phyloP scores from a whole-genome alignment of 2,113 vertebrate species.

The Ifrita kowaldi region DNA sequence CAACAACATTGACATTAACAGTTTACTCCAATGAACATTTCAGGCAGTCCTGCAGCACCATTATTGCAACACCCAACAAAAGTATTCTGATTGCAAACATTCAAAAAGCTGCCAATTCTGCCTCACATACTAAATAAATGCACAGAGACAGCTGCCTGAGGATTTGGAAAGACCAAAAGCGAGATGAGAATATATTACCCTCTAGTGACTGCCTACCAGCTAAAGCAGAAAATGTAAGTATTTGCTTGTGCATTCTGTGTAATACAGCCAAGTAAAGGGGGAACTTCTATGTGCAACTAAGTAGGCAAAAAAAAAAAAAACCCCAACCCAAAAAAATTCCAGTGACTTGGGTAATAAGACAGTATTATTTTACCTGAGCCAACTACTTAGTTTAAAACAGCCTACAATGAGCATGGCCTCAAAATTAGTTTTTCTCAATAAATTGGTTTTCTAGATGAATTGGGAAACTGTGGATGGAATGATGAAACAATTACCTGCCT shows the following conservation, averaged over 20 bases:
- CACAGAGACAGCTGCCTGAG: not conserved
- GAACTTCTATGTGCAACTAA: not conserved
- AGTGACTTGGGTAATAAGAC: not conserved
- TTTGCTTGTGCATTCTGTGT: not conserved
- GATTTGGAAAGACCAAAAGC: not conserved
- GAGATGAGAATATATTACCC: not conserved
- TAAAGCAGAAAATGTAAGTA: not conserved
- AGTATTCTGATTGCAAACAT: not conserved
- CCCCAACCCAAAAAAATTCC: not conserved
- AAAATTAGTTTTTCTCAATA: not conserved
- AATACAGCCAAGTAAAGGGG: not conserved
- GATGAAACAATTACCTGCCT: not conserved
- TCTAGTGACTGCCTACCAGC: not conserved
- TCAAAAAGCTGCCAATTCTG: not conserved
- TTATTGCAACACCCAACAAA: not conserved
- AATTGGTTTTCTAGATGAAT: not conserved
- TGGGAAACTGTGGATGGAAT: not conserved
- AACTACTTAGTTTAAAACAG: not conserved
- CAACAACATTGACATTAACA: not conserved
- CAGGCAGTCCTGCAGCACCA: not conserved
- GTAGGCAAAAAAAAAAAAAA: rapidly evolving
- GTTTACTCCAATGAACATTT: not conserved
- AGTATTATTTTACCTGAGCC: not conserved
- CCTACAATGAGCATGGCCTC: not conserved
- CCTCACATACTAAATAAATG: not conserved